Percentiles rank a stretch among this genome's conserved stretches.
Evolutionary conservation across 2,113 vertebrate genomes (phyloP).

Genomic region (Peromyscus leucopus): DNA sequence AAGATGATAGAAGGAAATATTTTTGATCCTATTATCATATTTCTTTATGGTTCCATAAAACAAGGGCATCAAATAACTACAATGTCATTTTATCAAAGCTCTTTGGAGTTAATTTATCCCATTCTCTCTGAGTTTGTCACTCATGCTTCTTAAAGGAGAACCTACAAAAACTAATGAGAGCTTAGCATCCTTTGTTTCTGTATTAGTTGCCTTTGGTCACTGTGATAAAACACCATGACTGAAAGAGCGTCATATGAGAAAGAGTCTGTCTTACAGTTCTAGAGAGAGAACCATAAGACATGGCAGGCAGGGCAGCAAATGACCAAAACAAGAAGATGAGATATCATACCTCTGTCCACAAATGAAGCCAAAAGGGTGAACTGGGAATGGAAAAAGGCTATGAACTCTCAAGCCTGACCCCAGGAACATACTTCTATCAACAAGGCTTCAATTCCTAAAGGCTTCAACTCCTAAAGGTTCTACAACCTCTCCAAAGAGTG

Average conservation of each 20-base stretch:
- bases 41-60: not conserved
- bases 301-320: no score
- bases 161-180: not conserved
- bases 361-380: no score
- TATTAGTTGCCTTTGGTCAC: not conserved
- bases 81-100: not conserved
- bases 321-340: no score
- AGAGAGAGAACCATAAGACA: not conserved
- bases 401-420: no score
- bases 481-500: not conserved
- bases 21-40: not conserved
- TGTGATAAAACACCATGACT: not conserved
- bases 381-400: no score
- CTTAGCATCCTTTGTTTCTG: not conserved
- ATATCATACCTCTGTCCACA: no score
- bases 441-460: no score
- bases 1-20: no score
- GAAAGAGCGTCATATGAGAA: not conserved
- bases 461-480: no score
- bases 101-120: not conserved
- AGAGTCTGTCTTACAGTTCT: not conserved
- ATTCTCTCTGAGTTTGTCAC: not conserved
- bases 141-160: not conserved
- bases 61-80: not conserved
- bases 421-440: no score